Percentiles rank a stretch among this genome's conserved stretches.
phyloP scores from a whole-genome alignment of 2,113 vertebrate species.

The Anser cygnoides region DNA sequence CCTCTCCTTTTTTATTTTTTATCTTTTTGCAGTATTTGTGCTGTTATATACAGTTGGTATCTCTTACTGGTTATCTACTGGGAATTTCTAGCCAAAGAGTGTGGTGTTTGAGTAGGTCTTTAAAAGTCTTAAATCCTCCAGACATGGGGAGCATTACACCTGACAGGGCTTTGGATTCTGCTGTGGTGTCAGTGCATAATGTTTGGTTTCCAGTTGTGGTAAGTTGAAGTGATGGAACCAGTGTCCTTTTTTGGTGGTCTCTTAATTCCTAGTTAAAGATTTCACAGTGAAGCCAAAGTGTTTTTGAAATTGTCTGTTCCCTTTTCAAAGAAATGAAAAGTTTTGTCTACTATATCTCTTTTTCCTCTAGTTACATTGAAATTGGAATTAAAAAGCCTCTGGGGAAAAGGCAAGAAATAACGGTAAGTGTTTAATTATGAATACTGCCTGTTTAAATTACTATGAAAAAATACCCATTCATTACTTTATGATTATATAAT shows the following conservation, averaged over 20 bases:
- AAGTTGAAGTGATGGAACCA: not conserved
- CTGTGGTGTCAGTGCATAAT: not conserved
- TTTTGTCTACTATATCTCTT: slow-evolving; percentile 16
- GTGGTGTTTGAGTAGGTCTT: not conserved
- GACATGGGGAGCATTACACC: not conserved
- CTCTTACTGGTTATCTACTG: not conserved
- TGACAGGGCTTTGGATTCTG: not conserved
- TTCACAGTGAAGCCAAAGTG: not conserved
- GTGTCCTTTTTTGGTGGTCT: not conserved
- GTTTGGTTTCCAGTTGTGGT: not conserved
- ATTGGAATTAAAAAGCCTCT: slow-evolving; percentile 77
- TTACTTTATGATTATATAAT: slow-evolving; percentile 18
- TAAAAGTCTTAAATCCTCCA: not conserved
- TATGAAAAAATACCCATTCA: not conserved
- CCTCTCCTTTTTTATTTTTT: not conserved
- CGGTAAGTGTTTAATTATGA: slow-evolving; percentile 64
- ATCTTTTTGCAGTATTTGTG: not conserved
- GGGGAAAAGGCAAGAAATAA: slow-evolving; percentile 72
- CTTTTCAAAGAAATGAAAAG: not conserved
- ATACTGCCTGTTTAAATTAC: not conserved
- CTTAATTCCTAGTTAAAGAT: not conserved
- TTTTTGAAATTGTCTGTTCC: not conserved
- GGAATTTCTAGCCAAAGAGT: not conserved
- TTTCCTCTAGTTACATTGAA: slow-evolving; percentile 67
- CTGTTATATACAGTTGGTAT: not conserved